Percentiles rank a stretch among this genome's conserved stretches.
phyloP scores from a whole-genome alignment of 2,888 invertebrate species.

The Apoda limacodes region DNA sequence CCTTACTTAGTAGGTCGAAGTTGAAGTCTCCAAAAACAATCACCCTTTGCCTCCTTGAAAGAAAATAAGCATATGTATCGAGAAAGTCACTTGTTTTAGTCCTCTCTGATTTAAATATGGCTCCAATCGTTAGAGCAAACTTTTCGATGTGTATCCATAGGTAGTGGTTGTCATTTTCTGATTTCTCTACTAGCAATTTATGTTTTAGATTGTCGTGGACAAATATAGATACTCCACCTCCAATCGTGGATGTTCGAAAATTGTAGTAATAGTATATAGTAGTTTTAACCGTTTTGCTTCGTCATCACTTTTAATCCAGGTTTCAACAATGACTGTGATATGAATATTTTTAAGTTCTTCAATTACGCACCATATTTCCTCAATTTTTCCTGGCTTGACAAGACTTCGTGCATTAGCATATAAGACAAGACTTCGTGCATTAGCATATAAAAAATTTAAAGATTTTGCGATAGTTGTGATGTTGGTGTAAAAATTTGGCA shows the following conservation, averaged over 20 bases:
- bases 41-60: conserved; percentile 10
- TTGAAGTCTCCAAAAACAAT: conserved; percentile 16
- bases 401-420: conserved; percentile 3
- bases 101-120: conserved; percentile 13
- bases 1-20: conserved; percentile 7
- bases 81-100: conserved; percentile 10
- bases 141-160: conserved; percentile 17
- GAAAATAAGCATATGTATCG: conserved; percentile 8
- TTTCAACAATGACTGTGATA: no score
- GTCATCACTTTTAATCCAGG: no score
- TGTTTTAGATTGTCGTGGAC: conserved; percentile 20
- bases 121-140: conserved; percentile 14
- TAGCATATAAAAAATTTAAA: conserved; percentile 2
- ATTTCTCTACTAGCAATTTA: conserved; percentile 13
- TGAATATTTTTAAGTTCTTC: not conserved
- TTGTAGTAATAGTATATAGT: conserved; percentile 17
- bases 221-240: conserved; percentile 24
- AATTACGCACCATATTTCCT: conserved; percentile 4
- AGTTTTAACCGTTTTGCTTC: not conserved
- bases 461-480: not conserved
- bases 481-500: not conserved
- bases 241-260: conserved; percentile 15
- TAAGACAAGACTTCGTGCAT: conserved; percentile 2
- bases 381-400: conserved; percentile 5
- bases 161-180: conserved; percentile 20